phyloP scores from a whole-genome alignment of 2,888 invertebrate species.

The Sylvicola cinctus region DNA sequence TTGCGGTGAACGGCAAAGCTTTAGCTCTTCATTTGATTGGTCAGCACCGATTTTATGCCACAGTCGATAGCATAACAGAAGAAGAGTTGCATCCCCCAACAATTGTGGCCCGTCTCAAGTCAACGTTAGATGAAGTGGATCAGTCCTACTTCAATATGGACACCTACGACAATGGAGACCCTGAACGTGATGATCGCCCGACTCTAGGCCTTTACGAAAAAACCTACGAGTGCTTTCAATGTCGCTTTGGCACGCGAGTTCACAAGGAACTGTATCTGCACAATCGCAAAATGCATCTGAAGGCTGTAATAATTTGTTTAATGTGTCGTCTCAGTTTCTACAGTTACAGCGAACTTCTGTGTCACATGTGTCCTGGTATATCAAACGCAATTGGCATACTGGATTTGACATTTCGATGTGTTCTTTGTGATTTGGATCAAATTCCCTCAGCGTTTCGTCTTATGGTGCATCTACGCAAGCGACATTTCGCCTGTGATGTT shows the following conservation, averaged over 20 bases:
- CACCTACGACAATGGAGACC: constrained; percentile 41
- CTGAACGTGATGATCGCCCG: constrained; percentile 23
- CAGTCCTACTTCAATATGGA: constrained; percentile 49
- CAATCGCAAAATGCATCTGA: constrained; percentile 71
- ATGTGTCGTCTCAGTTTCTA: constrained; percentile 78
- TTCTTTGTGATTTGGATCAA: constrained; percentile 53
- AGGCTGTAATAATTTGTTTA: constrained; percentile 58
- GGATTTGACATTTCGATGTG: constrained; percentile 58
- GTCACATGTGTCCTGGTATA: constrained; percentile 67
- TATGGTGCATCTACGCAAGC: constrained; percentile 71
- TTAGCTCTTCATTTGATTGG: constrained; percentile 58
- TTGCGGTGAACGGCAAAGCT: constrained; percentile 66
- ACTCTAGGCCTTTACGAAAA: constrained; percentile 1
- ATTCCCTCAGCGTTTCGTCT: constrained; percentile 72
- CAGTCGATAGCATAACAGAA: constrained; percentile 55
- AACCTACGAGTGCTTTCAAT: constrained; percentile 69
- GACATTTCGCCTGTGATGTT: constrained; percentile 71
- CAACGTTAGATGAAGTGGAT: constrained; percentile 37
- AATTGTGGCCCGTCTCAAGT: constrained; percentile 44
- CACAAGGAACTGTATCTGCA: constrained; percentile 75
- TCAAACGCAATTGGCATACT: constrained; percentile 24
- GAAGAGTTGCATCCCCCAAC: constrained; percentile 51
- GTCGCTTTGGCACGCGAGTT: constrained; percentile 51
- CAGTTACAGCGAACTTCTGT: constrained; percentile 69
- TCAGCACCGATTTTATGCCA: constrained; percentile 60